Base-by-base conservation (phyloP, 2,113 vertebrate genomes). In the Phalacrocorax carbo region DNA sequence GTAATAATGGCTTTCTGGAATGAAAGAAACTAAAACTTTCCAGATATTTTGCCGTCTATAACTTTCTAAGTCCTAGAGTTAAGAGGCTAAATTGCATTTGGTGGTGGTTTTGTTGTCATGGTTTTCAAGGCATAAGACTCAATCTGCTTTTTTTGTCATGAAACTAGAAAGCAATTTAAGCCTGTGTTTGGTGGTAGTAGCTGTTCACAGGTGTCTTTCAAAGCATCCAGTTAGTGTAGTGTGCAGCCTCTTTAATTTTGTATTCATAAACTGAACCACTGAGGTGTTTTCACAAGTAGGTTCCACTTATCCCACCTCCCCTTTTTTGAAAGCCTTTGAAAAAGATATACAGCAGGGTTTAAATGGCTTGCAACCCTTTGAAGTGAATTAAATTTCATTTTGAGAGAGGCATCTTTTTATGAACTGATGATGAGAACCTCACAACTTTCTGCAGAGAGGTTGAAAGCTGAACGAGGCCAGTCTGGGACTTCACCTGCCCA, bases 21-120 rank as follows among this genome's bases (percentile, higher is more conserved):
- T 68, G 55, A 78, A 90, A 77, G 15, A 9, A 75, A 62, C 25
- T 86, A 68, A 85, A 92, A 85, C 18, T 93, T 95, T 71, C 52
- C 78, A 68, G 51, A 15, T 90, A 60, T 46, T 90, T 91, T 93
- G 77, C 65, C 61, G 44, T 86, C 70, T 64, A 1, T 71, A 52
- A 51, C 27, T 94, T 85, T 65, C 25, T 32, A 29, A 78, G 51
- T 58, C 51, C 6, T 94, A 13, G 51, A 83, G 8, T 13, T 46
- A 7, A 19, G 55, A 88, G 48, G 76, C 22, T 46, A 42, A 72
- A 38, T 17, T 25, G 10, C n/a, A 7, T 70, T 83, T 46, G 0
- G 5, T 81, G 60, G 25, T 15, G 73, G 42, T 90, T 90, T 73
- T 70, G 68, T 83, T 81, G 82, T 88, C 48, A 40, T 52, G 73